Percentiles rank a stretch among this genome's conserved stretches.
These are phyloP conservation scores for Styela plicata DNA, from an alignment of 23 tunicate species.

Conservation along the genomic window DNA sequence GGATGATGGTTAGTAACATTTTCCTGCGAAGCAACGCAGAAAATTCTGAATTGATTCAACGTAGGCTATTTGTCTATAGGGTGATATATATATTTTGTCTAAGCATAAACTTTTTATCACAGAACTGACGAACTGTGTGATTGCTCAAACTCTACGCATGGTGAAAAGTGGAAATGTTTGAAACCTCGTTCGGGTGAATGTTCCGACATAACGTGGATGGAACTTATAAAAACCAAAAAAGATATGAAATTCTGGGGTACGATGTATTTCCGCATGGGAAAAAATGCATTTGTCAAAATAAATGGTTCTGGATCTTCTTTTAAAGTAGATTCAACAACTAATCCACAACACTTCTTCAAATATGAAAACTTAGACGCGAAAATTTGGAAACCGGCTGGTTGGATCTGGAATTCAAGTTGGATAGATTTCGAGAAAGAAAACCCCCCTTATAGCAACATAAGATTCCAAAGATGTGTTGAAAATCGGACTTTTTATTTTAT, in stretches of 20 bases:
- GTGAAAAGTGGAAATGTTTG: constrained; percentile 31
- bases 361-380: neutral
- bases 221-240: neutral
- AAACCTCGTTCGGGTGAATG: constrained; percentile 46
- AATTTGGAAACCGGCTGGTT: constrained; percentile 17
- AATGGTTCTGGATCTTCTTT: neutral
- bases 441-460: too few species aligned
- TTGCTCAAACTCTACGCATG: constrained; percentile 37
- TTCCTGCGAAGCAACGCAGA: too few species aligned
- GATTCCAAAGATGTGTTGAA: constrained; percentile 8
- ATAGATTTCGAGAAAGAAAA: constrained; percentile 7
- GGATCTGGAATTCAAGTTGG: constrained; percentile 28
- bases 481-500: constrained; percentile 29
- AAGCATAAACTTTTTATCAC: neutral
- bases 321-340: neutral
- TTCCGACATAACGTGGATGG: constrained; percentile 12
- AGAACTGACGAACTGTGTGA: constrained; percentile 22
- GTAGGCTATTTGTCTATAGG: too few species aligned
- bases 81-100: neutral
- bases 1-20: too few species aligned
- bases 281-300: neutral
- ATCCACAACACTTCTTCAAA: neutral
- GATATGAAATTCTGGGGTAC: neutral
- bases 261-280: neutral
- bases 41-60: too few species aligned